Conservation (phyloP, 1,140 invertebrate genomes). For the Brachionus koreanus region DNA sequence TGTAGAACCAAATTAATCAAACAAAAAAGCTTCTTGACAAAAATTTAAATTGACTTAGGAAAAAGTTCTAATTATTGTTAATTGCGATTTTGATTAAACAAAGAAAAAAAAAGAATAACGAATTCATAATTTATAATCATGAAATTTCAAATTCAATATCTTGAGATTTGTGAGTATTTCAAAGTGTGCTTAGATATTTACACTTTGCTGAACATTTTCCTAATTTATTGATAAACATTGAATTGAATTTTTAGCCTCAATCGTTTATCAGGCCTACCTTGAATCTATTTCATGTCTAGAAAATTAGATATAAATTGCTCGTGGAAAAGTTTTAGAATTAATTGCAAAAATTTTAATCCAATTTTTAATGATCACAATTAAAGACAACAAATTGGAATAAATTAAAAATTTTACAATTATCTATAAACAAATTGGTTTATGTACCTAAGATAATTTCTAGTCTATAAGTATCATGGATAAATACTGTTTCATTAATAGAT, state of each 20-base stretch:
- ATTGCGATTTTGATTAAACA: neutral
- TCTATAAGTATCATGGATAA: neutral
- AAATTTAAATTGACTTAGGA: neutral
- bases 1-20: neutral
- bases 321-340: neutral
- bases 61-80: neutral
- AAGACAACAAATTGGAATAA: neutral
- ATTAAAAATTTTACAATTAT: neutral
- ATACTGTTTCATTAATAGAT: neutral
- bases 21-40: neutral
- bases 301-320: neutral
- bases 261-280: neutral
- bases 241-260: neutral
- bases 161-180: neutral
- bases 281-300: neutral
- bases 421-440: neutral
- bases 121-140: neutral
- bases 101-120: neutral
- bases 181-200: neutral
- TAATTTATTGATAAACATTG: neutral
- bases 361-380: neutral
- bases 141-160: neutral
- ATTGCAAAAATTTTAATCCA: neutral
- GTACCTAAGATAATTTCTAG: neutral
- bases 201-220: neutral